phyloP scores from a whole-genome alignment of 2,797 vertebrate genomes.

The Linurgus olivaceus region DNA sequence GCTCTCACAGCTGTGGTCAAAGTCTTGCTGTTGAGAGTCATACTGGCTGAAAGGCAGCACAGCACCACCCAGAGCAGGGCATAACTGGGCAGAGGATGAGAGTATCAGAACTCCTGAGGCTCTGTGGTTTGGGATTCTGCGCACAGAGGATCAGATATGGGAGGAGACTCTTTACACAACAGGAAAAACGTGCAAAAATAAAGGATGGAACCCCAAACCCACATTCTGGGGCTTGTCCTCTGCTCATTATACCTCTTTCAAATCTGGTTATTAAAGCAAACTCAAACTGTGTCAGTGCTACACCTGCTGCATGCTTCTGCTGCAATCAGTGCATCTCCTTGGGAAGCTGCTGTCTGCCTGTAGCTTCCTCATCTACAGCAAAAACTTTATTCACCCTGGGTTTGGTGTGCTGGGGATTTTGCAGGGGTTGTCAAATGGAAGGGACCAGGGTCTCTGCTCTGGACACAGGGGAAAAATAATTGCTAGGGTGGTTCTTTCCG shows the following conservation, averaged over 20 bases:
- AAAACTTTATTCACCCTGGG: background rate
- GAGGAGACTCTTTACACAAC: background rate
- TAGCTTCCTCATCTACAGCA: background rate
- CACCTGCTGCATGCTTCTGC: background rate
- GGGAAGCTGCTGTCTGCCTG: background rate
- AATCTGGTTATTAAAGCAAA: background rate
- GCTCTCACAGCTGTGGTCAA: background rate
- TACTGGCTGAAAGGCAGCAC: background rate
- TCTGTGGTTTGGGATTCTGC: background rate
- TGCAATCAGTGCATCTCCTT: background rate
- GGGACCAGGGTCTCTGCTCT: background rate
- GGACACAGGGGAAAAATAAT: fast-evolving
- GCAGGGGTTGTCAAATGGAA: background rate
- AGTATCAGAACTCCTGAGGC: background rate
- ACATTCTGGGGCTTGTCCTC: background rate
- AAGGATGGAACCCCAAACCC: background rate
- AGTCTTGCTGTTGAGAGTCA: background rate
- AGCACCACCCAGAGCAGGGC: background rate
- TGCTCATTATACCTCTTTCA: background rate
- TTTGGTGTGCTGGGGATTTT: background rate
- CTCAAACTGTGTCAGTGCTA: background rate
- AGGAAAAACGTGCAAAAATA: background rate
- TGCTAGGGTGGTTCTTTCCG: fast-evolving
- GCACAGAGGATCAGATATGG: background rate
- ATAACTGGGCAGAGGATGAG: background rate